phyloP scores from a whole-genome alignment of 64 coral and sea anemone genomes.

The Exaiptasia diaphana region DNA sequence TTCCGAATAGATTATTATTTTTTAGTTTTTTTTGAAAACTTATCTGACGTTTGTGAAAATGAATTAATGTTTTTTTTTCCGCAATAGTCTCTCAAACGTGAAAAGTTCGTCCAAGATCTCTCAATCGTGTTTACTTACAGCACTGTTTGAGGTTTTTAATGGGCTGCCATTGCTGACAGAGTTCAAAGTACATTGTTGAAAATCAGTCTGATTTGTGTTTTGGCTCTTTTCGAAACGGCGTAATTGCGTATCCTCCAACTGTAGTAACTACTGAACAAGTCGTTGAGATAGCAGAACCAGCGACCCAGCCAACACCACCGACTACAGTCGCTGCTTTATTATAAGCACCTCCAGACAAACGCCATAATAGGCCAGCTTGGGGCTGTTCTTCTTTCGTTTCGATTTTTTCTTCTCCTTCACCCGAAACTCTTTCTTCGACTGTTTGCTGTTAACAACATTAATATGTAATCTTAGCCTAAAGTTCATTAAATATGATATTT shows the following conservation, averaged over 20 bases:
- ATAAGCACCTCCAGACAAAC: conserved; percentile 82
- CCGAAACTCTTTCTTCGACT: conserved; percentile 6
- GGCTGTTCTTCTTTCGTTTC: background rate
- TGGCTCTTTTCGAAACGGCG: conserved; percentile 71
- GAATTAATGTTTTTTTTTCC: background rate
- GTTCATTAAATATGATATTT: background rate
- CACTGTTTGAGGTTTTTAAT: background rate
- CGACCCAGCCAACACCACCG: conserved; percentile 85
- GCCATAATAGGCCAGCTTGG: conserved; percentile 70
- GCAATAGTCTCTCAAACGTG: background rate
- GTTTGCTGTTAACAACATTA: background rate
- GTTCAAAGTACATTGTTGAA: conserved; percentile 17
- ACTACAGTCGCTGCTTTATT: conserved; percentile 76
- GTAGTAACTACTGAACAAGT: conserved; percentile 68
- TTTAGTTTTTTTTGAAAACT: background rate
- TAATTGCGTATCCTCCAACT: conserved; percentile 75
- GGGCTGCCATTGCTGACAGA: background rate
- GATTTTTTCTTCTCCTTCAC: conserved; percentile 11
- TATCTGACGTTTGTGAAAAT: too few species aligned
- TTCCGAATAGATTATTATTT: background rate
- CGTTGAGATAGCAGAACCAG: conserved; percentile 80
- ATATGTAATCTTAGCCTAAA: background rate
- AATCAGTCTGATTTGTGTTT: conserved; percentile 80
- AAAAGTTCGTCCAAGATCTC: background rate
- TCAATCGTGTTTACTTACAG: background rate